Evolutionary conservation across 2,113 vertebrate genomes (phyloP).

Genomic region (Noctilio leporinus): DNA sequence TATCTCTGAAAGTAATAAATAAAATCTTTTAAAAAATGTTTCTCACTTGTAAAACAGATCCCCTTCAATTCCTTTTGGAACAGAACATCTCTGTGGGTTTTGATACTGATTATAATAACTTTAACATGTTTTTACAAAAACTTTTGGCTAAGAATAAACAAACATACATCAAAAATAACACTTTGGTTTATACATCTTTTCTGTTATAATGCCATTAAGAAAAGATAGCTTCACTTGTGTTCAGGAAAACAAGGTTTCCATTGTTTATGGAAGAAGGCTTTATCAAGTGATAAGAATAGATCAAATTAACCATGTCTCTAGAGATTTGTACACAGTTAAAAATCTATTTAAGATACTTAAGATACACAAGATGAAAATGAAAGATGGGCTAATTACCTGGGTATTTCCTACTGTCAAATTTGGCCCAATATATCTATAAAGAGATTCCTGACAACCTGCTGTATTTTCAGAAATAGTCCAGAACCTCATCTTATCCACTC

Average conservation of each 20-base stretch:
- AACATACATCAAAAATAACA: background rate
- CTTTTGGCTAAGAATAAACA: background rate
- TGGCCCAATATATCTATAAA: background rate
- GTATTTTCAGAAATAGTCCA: background rate
- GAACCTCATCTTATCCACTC: background rate
- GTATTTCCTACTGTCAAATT: background rate
- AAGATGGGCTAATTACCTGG: background rate
- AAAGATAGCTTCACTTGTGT: background rate
- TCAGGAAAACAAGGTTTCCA: background rate
- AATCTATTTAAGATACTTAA: background rate
- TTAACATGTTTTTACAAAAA: background rate
- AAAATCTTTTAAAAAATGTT: too few species aligned
- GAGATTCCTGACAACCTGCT: background rate
- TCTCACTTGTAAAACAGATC: conserved; percentile 27
- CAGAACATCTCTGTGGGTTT: background rate
- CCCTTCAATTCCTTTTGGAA: background rate
- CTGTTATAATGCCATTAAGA: background rate
- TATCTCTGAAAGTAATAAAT: too few species aligned
- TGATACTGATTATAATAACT: background rate
- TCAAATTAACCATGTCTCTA: background rate
- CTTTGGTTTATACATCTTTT: background rate
- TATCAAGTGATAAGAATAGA: background rate
- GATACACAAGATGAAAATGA: background rate
- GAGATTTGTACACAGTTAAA: background rate
- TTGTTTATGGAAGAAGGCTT: background rate